Conservation (phyloP, 2,113 vertebrate species). For the Lichenostomus cassidix region DNA sequence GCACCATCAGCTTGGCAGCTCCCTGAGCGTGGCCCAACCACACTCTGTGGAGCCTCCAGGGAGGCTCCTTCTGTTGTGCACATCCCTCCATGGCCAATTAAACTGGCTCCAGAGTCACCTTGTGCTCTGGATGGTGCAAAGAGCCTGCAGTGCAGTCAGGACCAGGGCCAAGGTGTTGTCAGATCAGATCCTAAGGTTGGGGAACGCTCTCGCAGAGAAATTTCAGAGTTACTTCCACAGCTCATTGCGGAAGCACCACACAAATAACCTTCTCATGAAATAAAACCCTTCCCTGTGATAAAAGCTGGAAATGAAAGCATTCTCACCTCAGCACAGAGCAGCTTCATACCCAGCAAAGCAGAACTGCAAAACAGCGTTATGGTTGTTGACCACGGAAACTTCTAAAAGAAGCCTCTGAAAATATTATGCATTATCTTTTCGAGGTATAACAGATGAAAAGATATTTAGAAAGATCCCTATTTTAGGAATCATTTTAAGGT, state of each 20-base stretch:
- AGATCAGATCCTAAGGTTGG: background rate
- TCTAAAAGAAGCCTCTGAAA: background rate
- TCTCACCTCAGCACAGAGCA: background rate
- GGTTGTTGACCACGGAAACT: background rate
- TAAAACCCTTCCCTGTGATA: background rate
- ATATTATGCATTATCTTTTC: background rate
- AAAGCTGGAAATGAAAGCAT: background rate
- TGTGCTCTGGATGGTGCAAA: background rate
- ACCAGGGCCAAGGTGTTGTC: constrained; percentile 30
- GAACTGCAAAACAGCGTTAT: background rate
- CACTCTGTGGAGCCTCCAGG: background rate
- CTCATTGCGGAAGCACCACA: background rate
- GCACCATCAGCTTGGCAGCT: background rate
- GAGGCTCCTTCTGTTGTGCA: background rate
- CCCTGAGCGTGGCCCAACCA: background rate
- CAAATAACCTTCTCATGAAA: background rate
- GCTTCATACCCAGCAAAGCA: background rate
- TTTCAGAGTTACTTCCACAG: constrained; percentile 13
- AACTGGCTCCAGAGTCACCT: constrained; percentile 43
- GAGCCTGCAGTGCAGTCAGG: constrained; percentile 47
- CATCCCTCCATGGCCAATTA: constrained; percentile 31
- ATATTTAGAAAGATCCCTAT: background rate
- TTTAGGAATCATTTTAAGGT: background rate
- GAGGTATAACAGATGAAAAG: background rate
- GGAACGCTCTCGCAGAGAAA: background rate